Percentiles rank a stretch among this genome's conserved stretches.
These are phyloP conservation scores for Cheilosia impressa DNA, from an alignment of 2,888 invertebrate genomes.

Conservation along the genomic window DNA sequence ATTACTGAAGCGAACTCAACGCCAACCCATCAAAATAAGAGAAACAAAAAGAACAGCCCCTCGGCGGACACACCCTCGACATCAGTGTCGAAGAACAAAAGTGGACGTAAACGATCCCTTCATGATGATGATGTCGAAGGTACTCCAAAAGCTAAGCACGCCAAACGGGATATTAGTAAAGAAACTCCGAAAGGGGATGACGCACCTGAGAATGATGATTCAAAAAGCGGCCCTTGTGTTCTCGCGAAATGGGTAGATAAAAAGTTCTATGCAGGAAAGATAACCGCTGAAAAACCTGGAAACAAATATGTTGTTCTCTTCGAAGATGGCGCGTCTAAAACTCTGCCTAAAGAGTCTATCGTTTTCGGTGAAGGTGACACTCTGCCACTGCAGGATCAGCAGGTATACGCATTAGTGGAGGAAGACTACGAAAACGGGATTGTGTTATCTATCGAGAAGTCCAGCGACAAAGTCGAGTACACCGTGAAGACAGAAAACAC, in stretches of 20 bases:
- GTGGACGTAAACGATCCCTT: constrained; percentile 59
- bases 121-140: constrained; percentile 72
- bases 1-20: constrained; percentile 17
- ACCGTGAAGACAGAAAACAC: constrained; percentile 80
- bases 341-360: constrained; percentile 86
- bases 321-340: constrained; percentile 86
- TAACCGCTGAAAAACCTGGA: constrained; percentile 85
- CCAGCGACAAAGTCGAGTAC: constrained; percentile 79
- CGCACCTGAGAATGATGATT: constrained; percentile 36
- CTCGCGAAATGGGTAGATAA: constrained; percentile 89
- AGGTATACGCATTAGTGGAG: constrained; percentile 85
- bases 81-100: constrained; percentile 66
- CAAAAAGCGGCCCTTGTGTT: constrained; percentile 82
- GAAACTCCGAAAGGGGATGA: constrained; percentile 52
- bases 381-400: constrained; percentile 85
- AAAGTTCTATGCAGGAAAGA: constrained; percentile 87
- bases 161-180: constrained; percentile 60
- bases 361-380: constrained; percentile 84
- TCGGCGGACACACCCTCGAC: constrained; percentile 55
- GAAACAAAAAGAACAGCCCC: constrained; percentile 65
- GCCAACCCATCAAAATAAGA: constrained; percentile 54
- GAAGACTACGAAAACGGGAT: constrained; percentile 85
- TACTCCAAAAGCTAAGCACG: constrained; percentile 72
- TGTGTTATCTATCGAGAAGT: constrained; percentile 84
- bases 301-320: constrained; percentile 87